phyloP scores from a whole-genome alignment of 2,888 invertebrate species.

The Drepanosiphum platanoidis region DNA sequence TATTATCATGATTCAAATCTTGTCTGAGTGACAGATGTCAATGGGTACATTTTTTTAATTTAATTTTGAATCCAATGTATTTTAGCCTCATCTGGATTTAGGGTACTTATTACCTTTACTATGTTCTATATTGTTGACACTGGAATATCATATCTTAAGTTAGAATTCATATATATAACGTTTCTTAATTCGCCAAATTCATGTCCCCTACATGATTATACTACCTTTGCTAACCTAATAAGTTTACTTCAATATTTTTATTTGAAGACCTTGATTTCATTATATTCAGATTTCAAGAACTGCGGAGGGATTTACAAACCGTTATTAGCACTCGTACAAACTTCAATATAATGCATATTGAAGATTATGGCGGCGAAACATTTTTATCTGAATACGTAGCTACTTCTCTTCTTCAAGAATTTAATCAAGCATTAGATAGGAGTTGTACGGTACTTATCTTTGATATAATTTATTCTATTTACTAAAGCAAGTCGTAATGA shows the following conservation, averaged over 20 bases:
- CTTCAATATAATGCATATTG: conserved; percentile 92
- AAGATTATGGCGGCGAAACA: conserved; percentile 96
- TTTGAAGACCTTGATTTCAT: conserved; percentile 36
- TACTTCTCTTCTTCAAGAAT: conserved; percentile 88
- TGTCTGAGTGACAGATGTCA: no score
- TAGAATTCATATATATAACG: no score
- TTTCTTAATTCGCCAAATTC: no score
- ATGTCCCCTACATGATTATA: no score
- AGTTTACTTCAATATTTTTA: not conserved
- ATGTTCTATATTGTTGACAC: no score
- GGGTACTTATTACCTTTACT: no score
- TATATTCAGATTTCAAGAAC: conserved; percentile 81
- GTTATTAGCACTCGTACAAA: conserved; percentile 90
- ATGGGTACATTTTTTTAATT: no score
- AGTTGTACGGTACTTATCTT: conserved; percentile 77
- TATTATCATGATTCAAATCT: no score
- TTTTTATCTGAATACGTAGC: conserved; percentile 95
- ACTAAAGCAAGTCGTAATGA: not conserved
- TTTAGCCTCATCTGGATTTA: no score
- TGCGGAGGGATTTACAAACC: conserved; percentile 92
- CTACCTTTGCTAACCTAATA: no score
- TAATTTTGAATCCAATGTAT: no score
- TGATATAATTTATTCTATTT: not conserved
- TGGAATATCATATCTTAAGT: no score
- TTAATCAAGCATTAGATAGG: conserved; percentile 87